Percentiles rank a stretch among this genome's conserved stretches.
Conservation (phyloP, 2,113 vertebrate species). For the Dendropsophus ebraccatus region DNA sequence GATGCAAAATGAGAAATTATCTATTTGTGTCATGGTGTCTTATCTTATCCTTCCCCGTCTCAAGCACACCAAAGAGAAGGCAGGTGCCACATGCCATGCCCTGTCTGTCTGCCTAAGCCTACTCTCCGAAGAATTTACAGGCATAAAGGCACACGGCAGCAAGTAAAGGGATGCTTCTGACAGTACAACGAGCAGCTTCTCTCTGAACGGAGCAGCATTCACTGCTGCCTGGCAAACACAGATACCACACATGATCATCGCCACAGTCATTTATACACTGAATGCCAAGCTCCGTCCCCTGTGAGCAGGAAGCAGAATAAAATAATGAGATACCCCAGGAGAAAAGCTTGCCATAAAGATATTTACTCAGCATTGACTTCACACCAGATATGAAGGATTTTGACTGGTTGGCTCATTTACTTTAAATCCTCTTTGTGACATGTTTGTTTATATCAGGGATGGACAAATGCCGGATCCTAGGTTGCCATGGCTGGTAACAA, state of each 20-base stretch:
- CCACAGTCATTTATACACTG: conserved; percentile 30
- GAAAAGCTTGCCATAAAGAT: conserved; percentile 47
- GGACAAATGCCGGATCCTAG: conserved; percentile 30
- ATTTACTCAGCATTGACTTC: conserved; percentile 43
- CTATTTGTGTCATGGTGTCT: conserved; percentile 55
- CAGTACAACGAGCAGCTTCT: conserved; percentile 42
- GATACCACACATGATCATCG: conserved; percentile 47
- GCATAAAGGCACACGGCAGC: conserved; percentile 43
- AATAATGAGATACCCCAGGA: conserved; percentile 55
- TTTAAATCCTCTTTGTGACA: conserved; percentile 40
- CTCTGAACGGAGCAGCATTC: conserved; percentile 39
- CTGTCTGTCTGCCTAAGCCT: conserved; percentile 41
- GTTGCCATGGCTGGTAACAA: conserved; percentile 5
- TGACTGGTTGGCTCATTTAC: conserved; percentile 36
- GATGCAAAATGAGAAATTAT: conserved; percentile 61
- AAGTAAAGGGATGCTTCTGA: conserved; percentile 47
- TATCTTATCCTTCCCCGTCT: conserved; percentile 43
- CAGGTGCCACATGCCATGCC: conserved; percentile 45
- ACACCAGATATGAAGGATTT: conserved; percentile 25
- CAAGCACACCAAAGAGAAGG: conserved; percentile 35
- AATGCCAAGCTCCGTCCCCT: conserved; percentile 53
- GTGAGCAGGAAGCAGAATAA: conserved; percentile 39
- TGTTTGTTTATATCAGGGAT: conserved; percentile 21
- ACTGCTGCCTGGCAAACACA: conserved; percentile 41
- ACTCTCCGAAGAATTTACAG: conserved; percentile 47